A percentile compares a stretch with the other conserved stretches of the same genome.
Evolutionary conservation across 2,888 invertebrate genomes (phyloP).

Genomic region (Nephrotoma guestfalica): DNA sequence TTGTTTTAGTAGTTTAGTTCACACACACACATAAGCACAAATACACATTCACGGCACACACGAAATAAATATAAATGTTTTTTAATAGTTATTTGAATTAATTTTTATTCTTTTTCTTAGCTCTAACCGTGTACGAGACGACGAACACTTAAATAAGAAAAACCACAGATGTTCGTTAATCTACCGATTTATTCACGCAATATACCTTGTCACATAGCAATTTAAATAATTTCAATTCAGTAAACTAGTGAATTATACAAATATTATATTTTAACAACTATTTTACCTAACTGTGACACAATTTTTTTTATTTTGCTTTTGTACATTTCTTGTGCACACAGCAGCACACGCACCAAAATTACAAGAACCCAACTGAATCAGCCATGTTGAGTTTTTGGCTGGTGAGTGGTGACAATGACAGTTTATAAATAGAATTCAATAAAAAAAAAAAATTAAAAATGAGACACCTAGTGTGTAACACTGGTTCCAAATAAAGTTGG

Average conservation of each 20-base stretch:
- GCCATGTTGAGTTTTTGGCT: background rate
- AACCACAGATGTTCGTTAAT: background rate
- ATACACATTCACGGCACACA: background rate
- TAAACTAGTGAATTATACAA: background rate
- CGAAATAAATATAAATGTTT: background rate
- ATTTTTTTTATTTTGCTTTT: background rate
- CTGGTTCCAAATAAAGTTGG: background rate
- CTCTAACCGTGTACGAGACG: background rate
- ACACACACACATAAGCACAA: background rate
- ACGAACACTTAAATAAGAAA: background rate
- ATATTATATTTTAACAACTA: background rate
- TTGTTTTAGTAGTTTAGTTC: background rate
- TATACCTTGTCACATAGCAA: background rate
- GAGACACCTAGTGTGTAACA: background rate
- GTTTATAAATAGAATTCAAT: background rate
- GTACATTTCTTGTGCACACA: background rate
- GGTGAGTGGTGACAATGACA: conserved; percentile 1
- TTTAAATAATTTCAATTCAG: background rate
- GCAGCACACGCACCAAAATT: background rate
- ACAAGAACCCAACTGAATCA: background rate
- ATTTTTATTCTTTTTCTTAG: background rate
- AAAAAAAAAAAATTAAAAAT: background rate
- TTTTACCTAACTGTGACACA: background rate
- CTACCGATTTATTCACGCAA: background rate
- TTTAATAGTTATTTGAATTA: background rate